Base-by-base conservation (phyloP, 2,888 invertebrate species). In the Polydrusus cervinus region DNA sequence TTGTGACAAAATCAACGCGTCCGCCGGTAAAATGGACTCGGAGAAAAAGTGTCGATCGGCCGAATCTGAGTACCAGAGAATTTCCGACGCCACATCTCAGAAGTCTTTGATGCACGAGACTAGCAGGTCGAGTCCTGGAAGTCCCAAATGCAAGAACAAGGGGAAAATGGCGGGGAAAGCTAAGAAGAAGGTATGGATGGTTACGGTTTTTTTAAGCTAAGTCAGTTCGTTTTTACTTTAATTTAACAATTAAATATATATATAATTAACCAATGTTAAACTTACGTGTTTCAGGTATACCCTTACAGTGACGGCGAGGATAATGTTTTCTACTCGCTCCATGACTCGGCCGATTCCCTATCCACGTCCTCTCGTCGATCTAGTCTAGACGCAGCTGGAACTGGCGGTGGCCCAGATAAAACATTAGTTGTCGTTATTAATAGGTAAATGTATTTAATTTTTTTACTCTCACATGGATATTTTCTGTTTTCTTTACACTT, bases 221-320 rank as follows among this genome's bases (percentile, higher is more conserved):
- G n/a, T n/a, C n/a, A n/a, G n/a, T n/a, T n/a, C n/a, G n/a, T n/a
- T n/a, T n/a, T n/a, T n/a, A n/a, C n/a, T n/a, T n/a, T n/a, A n/a
- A n/a, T n/a, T n/a, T n/a, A n/a, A n/a, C n/a, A n/a, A n/a, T n/a
- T n/a, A n/a, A n/a, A n/a, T n/a, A n/a, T n/a, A n/a, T n/a, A n/a
- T n/a, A n/a, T n/a, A n/a, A n/a, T n/a, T n/a, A n/a, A n/a, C n/a
- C n/a, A n/a, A n/a, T n/a, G n/a, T n/a, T 49, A 13, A 47, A 20
- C 5, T 9, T 13, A 65, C 34, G 51, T 67, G 38, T 75, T 83
- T 0, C 88, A 90, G 82, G 87, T 89, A 11, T 90, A 90, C 80
- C 90, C 90, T 1, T 89, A 88, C 77, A 90, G 89, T 79, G 90
- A 90, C 75, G 89, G 90, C 0, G 90, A 90, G 80, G 90, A 90